Evolutionary conservation across 2,113 vertebrate species (phyloP).

Genomic region (Anthoscopus minutus): DNA sequence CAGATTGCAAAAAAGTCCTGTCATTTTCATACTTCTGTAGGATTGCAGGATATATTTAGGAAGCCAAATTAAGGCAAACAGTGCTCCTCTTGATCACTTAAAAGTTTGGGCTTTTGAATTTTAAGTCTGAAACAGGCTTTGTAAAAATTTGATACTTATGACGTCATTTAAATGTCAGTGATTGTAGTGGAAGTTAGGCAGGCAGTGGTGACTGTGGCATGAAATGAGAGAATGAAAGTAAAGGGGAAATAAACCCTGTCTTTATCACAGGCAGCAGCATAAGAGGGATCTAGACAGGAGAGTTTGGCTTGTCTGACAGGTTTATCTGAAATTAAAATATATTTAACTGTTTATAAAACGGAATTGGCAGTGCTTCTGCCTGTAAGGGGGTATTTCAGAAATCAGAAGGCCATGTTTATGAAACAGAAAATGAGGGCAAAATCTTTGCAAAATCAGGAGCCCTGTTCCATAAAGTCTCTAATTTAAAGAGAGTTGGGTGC

Average conservation of each 20-base stretch:
- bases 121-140: background rate
- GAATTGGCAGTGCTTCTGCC: background rate
- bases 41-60: accelerated
- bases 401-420: background rate
- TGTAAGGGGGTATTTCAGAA: background rate
- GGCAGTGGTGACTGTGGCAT: background rate
- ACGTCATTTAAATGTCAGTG: background rate
- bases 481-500: background rate
- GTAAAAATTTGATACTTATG: background rate
- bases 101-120: background rate
- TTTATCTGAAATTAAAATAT: constrained; percentile 21
- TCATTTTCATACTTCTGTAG: background rate
- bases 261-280: background rate
- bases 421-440: background rate
- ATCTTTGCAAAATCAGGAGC: background rate
- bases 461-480: background rate
- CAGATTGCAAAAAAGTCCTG: background rate
- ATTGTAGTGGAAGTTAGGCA: background rate
- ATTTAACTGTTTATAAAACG: background rate
- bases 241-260: background rate
- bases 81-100: background rate
- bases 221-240: background rate
- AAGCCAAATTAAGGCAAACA: background rate
- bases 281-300: background rate
- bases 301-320: background rate